Evolutionary conservation across 2,797 vertebrate species (phyloP), one percentile per base, ranked within the genome.

Genomic region (Cygnus olor): DNA sequence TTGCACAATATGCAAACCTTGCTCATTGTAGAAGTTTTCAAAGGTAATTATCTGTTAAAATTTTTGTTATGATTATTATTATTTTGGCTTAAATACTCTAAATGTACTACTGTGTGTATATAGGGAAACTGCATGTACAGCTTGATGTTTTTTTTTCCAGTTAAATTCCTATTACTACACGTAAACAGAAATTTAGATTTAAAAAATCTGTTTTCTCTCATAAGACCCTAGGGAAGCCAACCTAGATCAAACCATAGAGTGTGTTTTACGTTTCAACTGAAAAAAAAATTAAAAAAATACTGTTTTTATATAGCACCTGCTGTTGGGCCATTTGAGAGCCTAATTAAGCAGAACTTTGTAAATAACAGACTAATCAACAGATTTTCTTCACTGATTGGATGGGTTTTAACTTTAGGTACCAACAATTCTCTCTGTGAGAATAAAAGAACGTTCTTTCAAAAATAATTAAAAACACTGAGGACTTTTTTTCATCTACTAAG

Each of bases 371-470:
- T 85, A 70, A 72, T 73, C 78, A 82, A 80, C 44, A 74, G 10
- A 89, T 89, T 88, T 95, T 73, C 42, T 83, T 90, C 27, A 71
- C 19, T 49, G 57, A 70, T 12, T 1, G 3, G 21, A 64, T 70
- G 7, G 7, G 66, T 92, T 89, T 80, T 63, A 81, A 49, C 28
- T 58, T 10, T 20, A 82, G 56, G 24, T 87, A 32, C 44, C 42
- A 56, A 32, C 17, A 78, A 63, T 53, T 69, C 30, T 74, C 61
- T 80, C 73, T 71, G 14, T 84, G 40, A 88, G 70, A 91, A 65
- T 28, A 89, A 89, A 89, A 86, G 28, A 81, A 70, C 22, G 12
- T 66, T 93, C 47, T 79, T 78, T 88, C 44, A 85, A 42, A 96
- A 91, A 81, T 80, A 94, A 92, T 89, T 85, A 65, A 88, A 83